Evolutionary conservation across 2,113 vertebrate species (phyloP), one percentile per base, ranked within the genome.

Genomic region (Perccottus glenii): DNA sequence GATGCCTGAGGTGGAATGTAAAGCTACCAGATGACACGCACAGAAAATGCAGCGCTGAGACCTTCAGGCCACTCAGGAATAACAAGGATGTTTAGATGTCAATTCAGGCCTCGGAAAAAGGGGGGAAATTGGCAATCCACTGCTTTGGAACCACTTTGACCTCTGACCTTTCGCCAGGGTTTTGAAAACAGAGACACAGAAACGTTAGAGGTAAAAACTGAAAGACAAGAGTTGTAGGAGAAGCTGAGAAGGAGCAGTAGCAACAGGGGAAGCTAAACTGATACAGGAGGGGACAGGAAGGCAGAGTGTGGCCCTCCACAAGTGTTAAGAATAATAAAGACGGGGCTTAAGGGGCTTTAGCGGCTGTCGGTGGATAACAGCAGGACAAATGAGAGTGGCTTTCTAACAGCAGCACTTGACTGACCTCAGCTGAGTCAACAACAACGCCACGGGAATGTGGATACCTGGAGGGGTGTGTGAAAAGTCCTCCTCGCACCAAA

Each of bases 381-480:
- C 81, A 77, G 82, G 82, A 91, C 88, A 90, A 92, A 90, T 89
- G 82, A 85, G 71, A 75, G 78, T 43, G 75, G 59, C 62, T 67
- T 40, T 77, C 85, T 68, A 80, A 81, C 79, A 82, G 78, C 77
- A 85, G 78, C 81, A 73, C 80, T 84, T 67, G 52, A 81, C 77
- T 81, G 82, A 85, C 65, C 53, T 68, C 90, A 93, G 91, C 91
- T 92, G 91, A 91, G 86, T 91, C 88, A 92, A 93, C 83, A 92
- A 68, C 77, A 70, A 44, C 40, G 35, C 73, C 70, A 70, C 43
- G 48, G 70, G 83, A 90, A 83, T 77, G 46, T 9, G 76, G 58
- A 69, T 87, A 84, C 79, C 78, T 82, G 74, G 14, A 83, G 45
- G 43, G 19, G 65, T 65, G 59, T 66, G 68, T 73, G 64, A 82